These are phyloP conservation scores for Sarcophaga bullata DNA, from an alignment of 1,140 invertebrate species.

Conservation along the genomic window DNA sequence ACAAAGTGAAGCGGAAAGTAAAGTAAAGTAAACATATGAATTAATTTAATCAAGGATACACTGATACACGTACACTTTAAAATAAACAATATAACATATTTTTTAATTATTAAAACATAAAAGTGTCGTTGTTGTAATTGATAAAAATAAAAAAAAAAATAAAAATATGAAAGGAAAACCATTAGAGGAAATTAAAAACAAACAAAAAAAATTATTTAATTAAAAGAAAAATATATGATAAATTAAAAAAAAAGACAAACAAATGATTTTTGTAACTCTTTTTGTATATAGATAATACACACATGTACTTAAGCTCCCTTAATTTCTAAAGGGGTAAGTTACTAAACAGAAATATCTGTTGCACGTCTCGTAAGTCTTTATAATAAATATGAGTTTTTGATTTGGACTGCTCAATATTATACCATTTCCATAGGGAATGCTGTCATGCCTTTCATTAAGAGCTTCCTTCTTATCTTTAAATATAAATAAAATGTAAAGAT, in stretches of 20 bases:
- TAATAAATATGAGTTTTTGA: too few relatives aligned
- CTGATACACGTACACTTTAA: constrained; percentile 35
- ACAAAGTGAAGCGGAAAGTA: neutral
- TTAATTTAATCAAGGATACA: constrained; percentile 2
- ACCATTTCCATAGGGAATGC: too few relatives aligned
- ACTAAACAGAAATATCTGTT: too few relatives aligned
- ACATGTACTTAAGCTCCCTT: too few relatives aligned
- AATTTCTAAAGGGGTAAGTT: too few relatives aligned
- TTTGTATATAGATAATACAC: neutral
- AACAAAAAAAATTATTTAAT: constrained; percentile 44
- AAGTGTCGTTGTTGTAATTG: constrained; percentile 41
- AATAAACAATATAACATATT: constrained; percentile 48
- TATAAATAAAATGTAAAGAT: too few relatives aligned
- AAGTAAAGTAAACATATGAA: neutral
- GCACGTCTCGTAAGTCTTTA: too few relatives aligned
- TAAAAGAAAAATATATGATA: constrained; percentile 41
- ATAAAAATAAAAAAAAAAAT: constrained; percentile 38
- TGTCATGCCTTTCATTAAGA: too few relatives aligned
- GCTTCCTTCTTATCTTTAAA: too few relatives aligned
- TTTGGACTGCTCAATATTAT: too few relatives aligned
- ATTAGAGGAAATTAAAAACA: constrained; percentile 29
- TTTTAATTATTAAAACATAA: constrained; percentile 44
- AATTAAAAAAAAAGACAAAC: neutral
- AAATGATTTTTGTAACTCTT: neutral
- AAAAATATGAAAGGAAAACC: constrained; percentile 46